Base-by-base conservation (phyloP, 2,888 invertebrate genomes). In the Drosophila meridiana region DNA sequence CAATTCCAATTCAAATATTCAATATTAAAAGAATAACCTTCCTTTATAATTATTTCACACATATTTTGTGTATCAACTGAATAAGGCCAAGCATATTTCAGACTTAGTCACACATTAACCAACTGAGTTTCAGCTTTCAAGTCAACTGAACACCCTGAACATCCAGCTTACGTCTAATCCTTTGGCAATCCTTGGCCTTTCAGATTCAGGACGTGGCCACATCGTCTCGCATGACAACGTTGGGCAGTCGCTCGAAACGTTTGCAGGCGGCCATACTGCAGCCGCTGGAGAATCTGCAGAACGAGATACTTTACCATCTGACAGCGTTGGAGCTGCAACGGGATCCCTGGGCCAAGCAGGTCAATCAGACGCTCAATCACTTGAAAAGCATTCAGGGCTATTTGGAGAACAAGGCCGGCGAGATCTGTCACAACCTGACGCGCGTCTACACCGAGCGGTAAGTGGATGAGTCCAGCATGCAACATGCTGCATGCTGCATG, bases 311-410 rank as follows among this genome's bases (percentile, higher is more conserved):
- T 6, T 97, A 96, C 92, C 96, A 96, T 90, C 93, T 97, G 82
- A 96, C 97, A 0, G 95, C 96, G 40, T 90, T 97, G 56, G 97
- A 97, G 87, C 94, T 97, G 8, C 95, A 96, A 83, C 92, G 96
- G 79, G 94, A 94, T 82, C 96, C 97, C 0, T 95, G 97, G 85
- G 95, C 95, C 76, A 95, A 95, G 72, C 96, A 96, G 93, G 93
- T 93, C 69, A 96, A 97, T 92, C 96, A 96, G 82, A 96, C 96
- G 0, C 93, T 96, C 7, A 95, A 95, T 66, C 96, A 96, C 89
- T 94, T 97, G 79, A 96, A 95, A 85, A 96, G 95, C n/a, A 95
- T 96, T 55, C 97, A 97, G 91, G 95, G 95, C 91, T 96, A 96
- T 92, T 94, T 97, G 73, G 95, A 96, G 85, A 95, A 95, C 88